Percentiles rank a stretch among this genome's conserved stretches.
These are phyloP conservation scores for Panulirus ornatus DNA, from an alignment of 1,140 invertebrate species.

Conservation along the genomic window DNA sequence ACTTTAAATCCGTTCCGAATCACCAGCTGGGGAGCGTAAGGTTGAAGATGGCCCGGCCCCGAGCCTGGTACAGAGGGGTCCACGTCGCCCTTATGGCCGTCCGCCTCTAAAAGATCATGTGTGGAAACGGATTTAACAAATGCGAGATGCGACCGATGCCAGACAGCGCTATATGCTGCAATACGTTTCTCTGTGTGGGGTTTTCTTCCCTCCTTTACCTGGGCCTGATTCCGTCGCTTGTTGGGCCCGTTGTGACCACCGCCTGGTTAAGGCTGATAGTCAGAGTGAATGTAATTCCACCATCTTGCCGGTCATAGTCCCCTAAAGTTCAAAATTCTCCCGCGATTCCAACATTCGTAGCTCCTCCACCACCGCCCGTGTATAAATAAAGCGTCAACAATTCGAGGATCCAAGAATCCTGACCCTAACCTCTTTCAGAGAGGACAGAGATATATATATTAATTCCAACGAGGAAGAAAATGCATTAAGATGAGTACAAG, in stretches of 20 bases:
- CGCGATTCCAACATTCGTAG: not conserved
- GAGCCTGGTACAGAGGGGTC: no score
- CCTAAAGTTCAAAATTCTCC: not conserved
- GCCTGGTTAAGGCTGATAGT: not conserved
- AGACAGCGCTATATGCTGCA: not conserved
- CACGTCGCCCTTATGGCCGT: conserved; percentile 19
- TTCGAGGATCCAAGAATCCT: no score
- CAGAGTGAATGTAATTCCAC: not conserved
- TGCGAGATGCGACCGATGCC: conserved; percentile 30
- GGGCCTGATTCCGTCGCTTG: no score
- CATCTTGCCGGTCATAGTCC: not conserved
- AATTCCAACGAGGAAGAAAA: no score
- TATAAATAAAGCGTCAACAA: no score
- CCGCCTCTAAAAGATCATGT: conserved; percentile 57
- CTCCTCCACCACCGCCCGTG: no score
- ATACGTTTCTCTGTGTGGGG: no score
- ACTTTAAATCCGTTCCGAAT: conserved; percentile 58
- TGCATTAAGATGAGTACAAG: no score
- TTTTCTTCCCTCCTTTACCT: no score
- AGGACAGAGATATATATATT: no score
- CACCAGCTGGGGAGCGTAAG: conserved; percentile 58
- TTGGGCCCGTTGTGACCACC: not conserved
- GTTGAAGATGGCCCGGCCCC: conserved; percentile 7
- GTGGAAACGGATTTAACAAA: conserved; percentile 55
- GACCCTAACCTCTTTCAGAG: no score